phyloP scores from a whole-genome alignment of 2,888 invertebrate species.

The Arrhopalites spinosus region DNA sequence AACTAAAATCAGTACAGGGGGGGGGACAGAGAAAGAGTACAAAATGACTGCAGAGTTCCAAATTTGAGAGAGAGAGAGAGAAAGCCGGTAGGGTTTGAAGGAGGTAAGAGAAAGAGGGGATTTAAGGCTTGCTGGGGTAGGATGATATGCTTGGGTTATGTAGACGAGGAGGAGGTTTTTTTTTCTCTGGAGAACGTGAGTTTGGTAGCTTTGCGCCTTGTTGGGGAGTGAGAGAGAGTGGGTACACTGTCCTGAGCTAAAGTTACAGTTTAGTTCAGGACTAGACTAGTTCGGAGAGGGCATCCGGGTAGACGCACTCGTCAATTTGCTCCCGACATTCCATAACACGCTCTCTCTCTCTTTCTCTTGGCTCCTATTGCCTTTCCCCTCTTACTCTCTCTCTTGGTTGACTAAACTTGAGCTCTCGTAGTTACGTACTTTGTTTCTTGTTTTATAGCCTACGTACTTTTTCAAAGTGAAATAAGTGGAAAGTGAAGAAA shows the following conservation, averaged over 20 bases:
- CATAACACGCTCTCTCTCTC: constrained; percentile 39
- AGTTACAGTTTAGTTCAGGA: not conserved
- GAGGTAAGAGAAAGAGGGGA: too few relatives aligned
- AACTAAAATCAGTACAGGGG: not conserved
- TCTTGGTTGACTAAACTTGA: constrained; percentile 38
- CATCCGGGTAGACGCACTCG: constrained; percentile 46
- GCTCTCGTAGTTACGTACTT: constrained; percentile 32
- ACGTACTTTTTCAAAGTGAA: constrained; percentile 2
- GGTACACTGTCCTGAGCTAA: not conserved
- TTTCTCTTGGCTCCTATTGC: not conserved
- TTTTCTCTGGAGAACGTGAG: not conserved
- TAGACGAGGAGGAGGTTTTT: too few relatives aligned
- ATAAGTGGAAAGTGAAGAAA: not conserved
- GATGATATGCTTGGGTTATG: not conserved
- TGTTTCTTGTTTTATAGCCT: constrained; percentile 23
- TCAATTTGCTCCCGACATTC: constrained; percentile 51
- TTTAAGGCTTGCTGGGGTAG: constrained; percentile 1
- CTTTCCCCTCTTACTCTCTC: constrained; percentile 11
- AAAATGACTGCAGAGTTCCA: too few relatives aligned
- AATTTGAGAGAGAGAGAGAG: too few relatives aligned
- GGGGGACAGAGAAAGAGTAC: too few relatives aligned
- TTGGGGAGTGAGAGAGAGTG: not conserved
- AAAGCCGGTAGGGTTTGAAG: constrained; percentile 1
- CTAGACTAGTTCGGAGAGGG: constrained; percentile 37
- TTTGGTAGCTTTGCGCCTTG: not conserved